Evolutionary conservation across 1,140 invertebrate species (phyloP).

Genomic region (Gryllus bimaculatus): DNA sequence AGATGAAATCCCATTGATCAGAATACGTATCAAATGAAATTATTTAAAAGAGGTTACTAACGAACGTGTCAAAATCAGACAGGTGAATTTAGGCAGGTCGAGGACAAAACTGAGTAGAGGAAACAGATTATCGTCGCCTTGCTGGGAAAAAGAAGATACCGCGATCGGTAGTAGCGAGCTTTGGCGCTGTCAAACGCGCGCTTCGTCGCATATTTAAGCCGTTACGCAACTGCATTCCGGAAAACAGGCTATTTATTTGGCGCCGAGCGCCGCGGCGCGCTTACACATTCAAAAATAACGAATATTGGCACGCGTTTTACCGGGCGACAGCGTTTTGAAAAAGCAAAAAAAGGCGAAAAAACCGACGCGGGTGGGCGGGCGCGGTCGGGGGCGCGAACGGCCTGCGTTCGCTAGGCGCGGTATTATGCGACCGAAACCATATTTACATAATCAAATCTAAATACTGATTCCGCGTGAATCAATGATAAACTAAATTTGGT

Average conservation of each 20-base stretch:
- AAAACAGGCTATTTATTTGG: constrained; percentile 1
- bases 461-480: constrained; percentile 9
- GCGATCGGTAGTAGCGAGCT: too few species aligned
- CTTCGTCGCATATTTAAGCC: not conserved
- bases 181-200: too few species aligned
- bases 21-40: too few species aligned
- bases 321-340: not conserved
- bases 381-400: not conserved
- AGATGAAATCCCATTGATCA: too few species aligned
- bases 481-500: constrained; percentile 11
- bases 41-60: too few species aligned
- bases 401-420: not conserved
- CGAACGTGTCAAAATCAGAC: too few species aligned
- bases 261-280: too few species aligned
- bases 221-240: constrained; percentile 2
- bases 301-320: constrained; percentile 4
- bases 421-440: not conserved
- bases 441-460: constrained; percentile 12
- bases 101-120: too few species aligned
- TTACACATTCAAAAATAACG: constrained; percentile 5
- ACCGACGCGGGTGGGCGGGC: not conserved
- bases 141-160: too few species aligned
- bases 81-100: too few species aligned
- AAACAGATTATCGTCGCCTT: too few species aligned
- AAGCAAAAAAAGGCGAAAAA: not conserved